Evolutionary conservation across 2,888 invertebrate species (phyloP).

Genomic region (Drosophila sordidula): DNA sequence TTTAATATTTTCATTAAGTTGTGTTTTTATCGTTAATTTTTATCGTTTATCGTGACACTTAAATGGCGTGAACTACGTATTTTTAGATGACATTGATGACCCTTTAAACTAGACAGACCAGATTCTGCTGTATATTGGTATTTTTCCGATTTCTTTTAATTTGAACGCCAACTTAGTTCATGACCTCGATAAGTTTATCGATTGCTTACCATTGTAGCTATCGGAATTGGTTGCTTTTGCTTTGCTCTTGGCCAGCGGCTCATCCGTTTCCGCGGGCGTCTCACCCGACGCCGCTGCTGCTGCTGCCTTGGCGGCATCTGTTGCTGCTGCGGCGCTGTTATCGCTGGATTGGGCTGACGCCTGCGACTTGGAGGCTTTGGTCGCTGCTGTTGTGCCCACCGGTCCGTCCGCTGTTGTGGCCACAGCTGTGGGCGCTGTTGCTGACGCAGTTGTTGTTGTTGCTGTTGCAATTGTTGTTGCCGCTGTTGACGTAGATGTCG

Average conservation of each 20-base stretch:
- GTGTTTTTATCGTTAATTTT: too few species aligned
- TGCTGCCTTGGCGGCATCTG: conserved; percentile 19
- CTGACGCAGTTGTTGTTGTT: conserved; percentile 26
- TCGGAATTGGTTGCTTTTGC: conserved; percentile 32
- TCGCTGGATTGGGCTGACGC: conserved; percentile 16
- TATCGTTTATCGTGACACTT: too few species aligned
- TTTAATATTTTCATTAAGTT: too few species aligned
- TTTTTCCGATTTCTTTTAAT: too few species aligned
- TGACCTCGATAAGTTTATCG: conserved; percentile 9
- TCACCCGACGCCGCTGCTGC: conserved; percentile 19
- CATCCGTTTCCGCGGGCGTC: conserved; percentile 27
- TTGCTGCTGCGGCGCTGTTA: conserved; percentile 29
- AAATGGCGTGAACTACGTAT: too few species aligned
- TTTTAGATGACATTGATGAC: too few species aligned
- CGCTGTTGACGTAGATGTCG: conserved; percentile 8
- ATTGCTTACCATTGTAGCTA: conserved; percentile 44
- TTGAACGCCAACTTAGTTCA: background rate
- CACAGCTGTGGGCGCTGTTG: conserved; percentile 16
- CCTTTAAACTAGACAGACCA: too few species aligned
- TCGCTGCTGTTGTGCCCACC: conserved; percentile 60
- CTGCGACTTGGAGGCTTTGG: conserved; percentile 34
- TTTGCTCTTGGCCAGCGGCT: conserved; percentile 40
- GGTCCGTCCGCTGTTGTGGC: conserved; percentile 77
- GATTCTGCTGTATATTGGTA: too few species aligned
- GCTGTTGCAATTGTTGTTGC: conserved; percentile 42